Percentiles rank a stretch among this genome's conserved stretches.
phyloP scores from a whole-genome alignment of 1,140 invertebrate species.

The Cherax destructor region DNA sequence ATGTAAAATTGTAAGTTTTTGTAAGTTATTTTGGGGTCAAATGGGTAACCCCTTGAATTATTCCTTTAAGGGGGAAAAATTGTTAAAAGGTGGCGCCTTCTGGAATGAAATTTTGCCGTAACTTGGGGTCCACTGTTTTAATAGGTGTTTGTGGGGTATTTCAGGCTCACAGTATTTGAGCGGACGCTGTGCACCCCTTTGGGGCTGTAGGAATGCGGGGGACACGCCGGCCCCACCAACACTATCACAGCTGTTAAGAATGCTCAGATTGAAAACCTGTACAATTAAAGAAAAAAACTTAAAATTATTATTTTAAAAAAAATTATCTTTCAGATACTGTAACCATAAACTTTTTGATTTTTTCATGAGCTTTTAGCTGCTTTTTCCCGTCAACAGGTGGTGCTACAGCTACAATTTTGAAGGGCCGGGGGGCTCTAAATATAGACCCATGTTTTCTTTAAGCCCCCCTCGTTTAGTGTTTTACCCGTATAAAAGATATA shows the following conservation, averaged over 20 bases:
- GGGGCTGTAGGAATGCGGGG: constrained; percentile 81
- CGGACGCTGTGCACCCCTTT: constrained; percentile 82
- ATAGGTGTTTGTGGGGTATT: constrained; percentile 1
- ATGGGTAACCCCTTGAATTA: too few relatives aligned
- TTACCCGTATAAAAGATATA: constrained; percentile 78
- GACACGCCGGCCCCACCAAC: constrained; percentile 82
- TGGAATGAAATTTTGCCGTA: too few relatives aligned
- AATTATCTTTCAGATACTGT: background rate
- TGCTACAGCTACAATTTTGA: constrained; percentile 79
- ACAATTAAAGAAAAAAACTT: constrained; percentile 77
- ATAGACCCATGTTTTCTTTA: constrained; percentile 83
- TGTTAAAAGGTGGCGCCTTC: too few relatives aligned
- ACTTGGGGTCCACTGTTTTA: too few relatives aligned
- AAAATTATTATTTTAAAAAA: background rate
- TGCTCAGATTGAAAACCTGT: constrained; percentile 83
- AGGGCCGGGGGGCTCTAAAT: constrained; percentile 82
- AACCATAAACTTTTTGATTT: background rate
- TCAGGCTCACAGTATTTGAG: constrained; percentile 81
- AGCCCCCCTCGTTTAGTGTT: constrained; percentile 81
- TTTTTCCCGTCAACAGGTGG: too few relatives aligned
- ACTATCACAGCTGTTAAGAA: constrained; percentile 84
- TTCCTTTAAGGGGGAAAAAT: too few relatives aligned
- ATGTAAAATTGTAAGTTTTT: too few relatives aligned
- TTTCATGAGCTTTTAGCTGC: too few relatives aligned
- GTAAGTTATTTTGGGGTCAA: too few relatives aligned